These are phyloP conservation scores for Crepidodera aurea DNA, from an alignment of 2,888 invertebrate species.

Conservation along the genomic window DNA sequence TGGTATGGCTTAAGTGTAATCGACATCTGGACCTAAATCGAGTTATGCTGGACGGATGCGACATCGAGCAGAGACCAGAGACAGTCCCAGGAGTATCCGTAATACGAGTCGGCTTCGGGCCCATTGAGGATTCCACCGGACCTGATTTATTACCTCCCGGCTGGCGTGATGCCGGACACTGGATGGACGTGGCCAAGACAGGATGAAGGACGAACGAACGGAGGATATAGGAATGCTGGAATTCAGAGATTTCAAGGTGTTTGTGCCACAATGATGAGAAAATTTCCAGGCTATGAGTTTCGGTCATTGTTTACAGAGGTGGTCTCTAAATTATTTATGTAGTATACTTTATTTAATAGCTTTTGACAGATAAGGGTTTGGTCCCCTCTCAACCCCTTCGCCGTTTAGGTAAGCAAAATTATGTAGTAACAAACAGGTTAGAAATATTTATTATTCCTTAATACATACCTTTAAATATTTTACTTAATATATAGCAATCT, in stretches of 20 bases:
- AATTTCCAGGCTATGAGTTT: background rate
- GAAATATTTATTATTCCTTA: too few relatives aligned
- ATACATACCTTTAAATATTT: too few relatives aligned
- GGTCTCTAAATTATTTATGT: too few relatives aligned
- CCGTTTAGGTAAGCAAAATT: too few relatives aligned
- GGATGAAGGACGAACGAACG: background rate
- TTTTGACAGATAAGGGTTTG: too few relatives aligned
- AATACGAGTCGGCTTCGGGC: conserved; percentile 19
- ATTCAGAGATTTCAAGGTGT: background rate
- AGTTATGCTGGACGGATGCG: conserved; percentile 27
- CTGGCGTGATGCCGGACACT: background rate
- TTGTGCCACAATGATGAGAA: background rate
- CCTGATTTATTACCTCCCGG: conserved; percentile 25
- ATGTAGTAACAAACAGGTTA: too few relatives aligned
- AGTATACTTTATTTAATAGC: too few relatives aligned
- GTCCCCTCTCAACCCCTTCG: too few relatives aligned
- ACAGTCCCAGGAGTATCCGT: conserved; percentile 19
- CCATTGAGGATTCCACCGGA: conserved; percentile 20
- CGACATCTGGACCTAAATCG: conserved; percentile 36
- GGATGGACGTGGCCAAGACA: background rate
- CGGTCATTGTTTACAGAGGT: too few relatives aligned
- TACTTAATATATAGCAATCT: too few relatives aligned
- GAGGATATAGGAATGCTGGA: background rate
- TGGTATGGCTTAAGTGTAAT: conserved; percentile 26
- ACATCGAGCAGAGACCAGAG: conserved; percentile 23